A percentile compares a stretch with the other conserved stretches of the same genome.
phyloP scores from a whole-genome alignment of 2,797 vertebrate species.

The Diplodus puntazzo region DNA sequence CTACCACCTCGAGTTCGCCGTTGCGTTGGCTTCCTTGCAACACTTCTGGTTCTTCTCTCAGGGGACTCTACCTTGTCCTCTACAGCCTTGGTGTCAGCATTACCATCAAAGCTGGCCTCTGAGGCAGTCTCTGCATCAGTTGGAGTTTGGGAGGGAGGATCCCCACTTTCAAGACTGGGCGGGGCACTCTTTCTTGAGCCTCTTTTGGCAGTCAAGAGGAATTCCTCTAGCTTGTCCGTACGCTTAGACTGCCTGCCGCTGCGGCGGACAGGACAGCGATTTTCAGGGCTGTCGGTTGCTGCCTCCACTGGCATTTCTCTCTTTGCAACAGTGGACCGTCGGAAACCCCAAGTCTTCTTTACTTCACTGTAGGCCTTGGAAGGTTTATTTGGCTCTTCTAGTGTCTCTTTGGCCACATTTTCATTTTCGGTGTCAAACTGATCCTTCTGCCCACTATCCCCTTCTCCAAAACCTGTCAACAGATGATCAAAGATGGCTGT shows the following conservation, averaged over 20 bases:
- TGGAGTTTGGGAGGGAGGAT: constrained; percentile 90
- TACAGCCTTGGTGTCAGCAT: constrained; percentile 82
- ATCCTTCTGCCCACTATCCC: constrained; percentile 35
- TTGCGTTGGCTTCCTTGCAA: constrained; percentile 51
- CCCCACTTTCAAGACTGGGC: constrained; percentile 88
- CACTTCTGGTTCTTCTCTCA: constrained; percentile 79
- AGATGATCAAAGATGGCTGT: constrained; percentile 37
- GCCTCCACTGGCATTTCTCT: constrained; percentile 90
- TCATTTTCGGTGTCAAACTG: constrained; percentile 56
- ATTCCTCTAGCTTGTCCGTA: constrained; percentile 96
- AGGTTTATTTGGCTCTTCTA: constrained; percentile 75
- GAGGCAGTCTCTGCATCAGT: constrained; percentile 95
- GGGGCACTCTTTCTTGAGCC: constrained; percentile 84
- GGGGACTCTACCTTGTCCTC: constrained; percentile 79
- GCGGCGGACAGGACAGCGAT: constrained; percentile 89
- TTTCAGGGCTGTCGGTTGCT: constrained; percentile 84
- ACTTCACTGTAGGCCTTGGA: constrained; percentile 88
- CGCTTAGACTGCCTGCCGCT: constrained; percentile 96
- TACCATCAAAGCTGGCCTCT: constrained; percentile 94
- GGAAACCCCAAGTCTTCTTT: constrained; percentile 94
- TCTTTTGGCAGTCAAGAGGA: constrained; percentile 93
- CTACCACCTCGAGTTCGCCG: constrained; percentile 55
- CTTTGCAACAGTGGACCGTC: constrained; percentile 93
- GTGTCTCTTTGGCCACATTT: constrained; percentile 59
- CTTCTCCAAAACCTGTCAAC: constrained; percentile 55